A percentile compares a stretch with the other conserved stretches of the same genome.
These are phyloP conservation scores for Isoperla grammatica DNA, from an alignment of 2,888 invertebrate genomes.

Conservation along the genomic window DNA sequence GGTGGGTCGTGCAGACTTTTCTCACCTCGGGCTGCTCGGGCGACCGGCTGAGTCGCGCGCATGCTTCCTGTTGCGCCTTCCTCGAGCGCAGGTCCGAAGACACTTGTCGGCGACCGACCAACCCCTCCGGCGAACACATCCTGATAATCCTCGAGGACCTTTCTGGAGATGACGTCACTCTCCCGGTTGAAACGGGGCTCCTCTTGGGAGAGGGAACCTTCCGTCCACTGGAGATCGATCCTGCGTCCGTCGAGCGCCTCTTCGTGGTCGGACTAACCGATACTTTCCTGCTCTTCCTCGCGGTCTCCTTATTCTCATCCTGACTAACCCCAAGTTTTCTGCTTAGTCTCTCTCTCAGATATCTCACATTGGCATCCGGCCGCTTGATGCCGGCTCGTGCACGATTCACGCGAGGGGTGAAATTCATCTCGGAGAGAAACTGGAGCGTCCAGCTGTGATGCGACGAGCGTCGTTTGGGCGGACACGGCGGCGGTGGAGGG, in stretches of 20 bases:
- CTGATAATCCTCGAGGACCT: background rate
- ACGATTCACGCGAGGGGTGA: conserved; percentile 39
- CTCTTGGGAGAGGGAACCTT: background rate
- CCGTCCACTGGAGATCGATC: background rate
- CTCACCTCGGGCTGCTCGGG: conserved; percentile 49
- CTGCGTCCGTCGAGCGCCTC: conserved; percentile 1
- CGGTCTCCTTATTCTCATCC: conserved; percentile 31
- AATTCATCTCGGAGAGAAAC: conserved; percentile 51
- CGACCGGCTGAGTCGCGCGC: conserved; percentile 43
- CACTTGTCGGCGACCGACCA: background rate
- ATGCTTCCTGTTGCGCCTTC: conserved; percentile 23
- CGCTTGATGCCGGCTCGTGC: conserved; percentile 51
- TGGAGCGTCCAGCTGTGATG: conserved; percentile 63
- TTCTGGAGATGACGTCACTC: conserved; percentile 31
- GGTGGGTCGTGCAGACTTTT: conserved; percentile 29
- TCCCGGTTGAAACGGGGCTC: conserved; percentile 38
- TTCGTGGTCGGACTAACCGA: conserved; percentile 31
- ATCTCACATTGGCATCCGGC: conserved; percentile 52
- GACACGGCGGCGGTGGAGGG: conserved; percentile 40
- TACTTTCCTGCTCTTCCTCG: conserved; percentile 26
- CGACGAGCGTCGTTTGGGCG: conserved; percentile 61
- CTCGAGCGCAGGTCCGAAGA: conserved; percentile 21
- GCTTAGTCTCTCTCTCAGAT: conserved; percentile 56
- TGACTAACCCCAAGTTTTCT: conserved; percentile 45
- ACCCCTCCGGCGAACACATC: conserved; percentile 10